phyloP scores from a whole-genome alignment of 2,797 vertebrate genomes.

The Pseudochirops cupreus region DNA sequence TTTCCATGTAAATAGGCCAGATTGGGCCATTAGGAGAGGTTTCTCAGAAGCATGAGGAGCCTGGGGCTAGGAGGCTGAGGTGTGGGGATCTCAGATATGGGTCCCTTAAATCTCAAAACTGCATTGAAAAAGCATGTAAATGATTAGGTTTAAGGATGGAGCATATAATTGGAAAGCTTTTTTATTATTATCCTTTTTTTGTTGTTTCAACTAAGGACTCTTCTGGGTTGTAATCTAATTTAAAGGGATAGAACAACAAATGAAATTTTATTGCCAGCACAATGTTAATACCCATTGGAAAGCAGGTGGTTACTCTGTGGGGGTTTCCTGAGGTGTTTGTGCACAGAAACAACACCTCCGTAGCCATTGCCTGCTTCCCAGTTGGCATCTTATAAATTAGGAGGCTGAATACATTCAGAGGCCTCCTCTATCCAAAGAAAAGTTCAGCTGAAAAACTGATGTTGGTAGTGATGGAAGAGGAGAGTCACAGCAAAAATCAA shows the following conservation, averaged over 20 bases:
- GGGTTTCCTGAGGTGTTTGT: constrained; percentile 29
- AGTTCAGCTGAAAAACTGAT: neutral
- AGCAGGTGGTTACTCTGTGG: neutral
- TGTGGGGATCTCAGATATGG: neutral
- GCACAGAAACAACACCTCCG: neutral
- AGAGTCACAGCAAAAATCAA: neutral
- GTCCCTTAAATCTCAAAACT: neutral
- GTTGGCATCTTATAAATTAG: neutral
- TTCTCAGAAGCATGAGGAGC: neutral
- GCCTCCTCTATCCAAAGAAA: neutral
- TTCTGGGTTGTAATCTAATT: constrained; percentile 73
- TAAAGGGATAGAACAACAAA: constrained; percentile 68
- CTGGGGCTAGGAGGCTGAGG: neutral
- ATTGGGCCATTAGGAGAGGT: neutral
- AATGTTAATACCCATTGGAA: constrained; percentile 40
- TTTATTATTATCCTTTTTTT: constrained; percentile 47
- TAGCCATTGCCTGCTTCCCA: neutral
- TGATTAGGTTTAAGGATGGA: constrained; percentile 39
- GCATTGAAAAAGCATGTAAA: constrained; percentile 37
- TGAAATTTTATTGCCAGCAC: constrained; percentile 57
- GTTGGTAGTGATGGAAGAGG: neutral
- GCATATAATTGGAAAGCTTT: constrained; percentile 71
- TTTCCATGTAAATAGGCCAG: neutral
- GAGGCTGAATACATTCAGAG: neutral
- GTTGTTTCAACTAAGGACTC: constrained; percentile 66